phyloP scores from a whole-genome alignment of 2,888 invertebrate genomes.

The Alloplasta piceator region DNA sequence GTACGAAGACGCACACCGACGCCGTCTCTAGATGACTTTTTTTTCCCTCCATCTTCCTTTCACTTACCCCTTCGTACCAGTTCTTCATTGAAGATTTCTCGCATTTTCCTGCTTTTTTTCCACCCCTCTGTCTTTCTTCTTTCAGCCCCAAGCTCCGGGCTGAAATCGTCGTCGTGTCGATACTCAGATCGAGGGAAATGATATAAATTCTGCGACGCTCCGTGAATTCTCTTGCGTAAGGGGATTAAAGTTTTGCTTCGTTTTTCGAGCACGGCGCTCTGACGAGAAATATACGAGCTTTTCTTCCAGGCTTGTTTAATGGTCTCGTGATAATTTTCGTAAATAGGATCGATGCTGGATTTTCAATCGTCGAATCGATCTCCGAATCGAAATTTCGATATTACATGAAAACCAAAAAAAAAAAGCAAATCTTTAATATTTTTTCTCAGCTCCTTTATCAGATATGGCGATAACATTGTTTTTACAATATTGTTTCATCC shows the following conservation, averaged over 20 bases:
- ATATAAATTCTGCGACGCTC: slow-evolving; percentile 20
- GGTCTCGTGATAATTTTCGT: too few relatives aligned
- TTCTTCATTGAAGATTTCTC: not conserved
- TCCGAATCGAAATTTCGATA: too few relatives aligned
- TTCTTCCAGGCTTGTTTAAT: too few relatives aligned
- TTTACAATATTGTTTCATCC: too few relatives aligned
- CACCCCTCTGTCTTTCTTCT: slow-evolving; percentile 12
- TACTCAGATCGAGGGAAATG: slow-evolving; percentile 9
- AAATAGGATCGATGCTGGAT: too few relatives aligned
- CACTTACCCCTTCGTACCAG: not conserved
- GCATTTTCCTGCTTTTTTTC: not conserved
- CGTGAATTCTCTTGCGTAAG: slow-evolving; percentile 2
- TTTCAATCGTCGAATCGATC: too few relatives aligned
- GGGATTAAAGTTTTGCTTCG: slow-evolving; percentile 20
- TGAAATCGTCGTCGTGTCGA: not conserved
- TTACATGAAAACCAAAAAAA: too few relatives aligned
- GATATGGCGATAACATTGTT: too few relatives aligned
- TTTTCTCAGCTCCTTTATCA: too few relatives aligned
- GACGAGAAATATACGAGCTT: too few relatives aligned
- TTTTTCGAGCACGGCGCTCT: not conserved
- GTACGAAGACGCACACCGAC: slow-evolving; percentile 52
- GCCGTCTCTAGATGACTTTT: slow-evolving; percentile 32
- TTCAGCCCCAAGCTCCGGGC: too few relatives aligned
- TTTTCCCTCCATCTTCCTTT: slow-evolving; percentile 13
- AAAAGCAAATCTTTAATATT: too few relatives aligned